Conservation (phyloP, 2,888 invertebrate genomes). For the Chrysina gloriosa region DNA sequence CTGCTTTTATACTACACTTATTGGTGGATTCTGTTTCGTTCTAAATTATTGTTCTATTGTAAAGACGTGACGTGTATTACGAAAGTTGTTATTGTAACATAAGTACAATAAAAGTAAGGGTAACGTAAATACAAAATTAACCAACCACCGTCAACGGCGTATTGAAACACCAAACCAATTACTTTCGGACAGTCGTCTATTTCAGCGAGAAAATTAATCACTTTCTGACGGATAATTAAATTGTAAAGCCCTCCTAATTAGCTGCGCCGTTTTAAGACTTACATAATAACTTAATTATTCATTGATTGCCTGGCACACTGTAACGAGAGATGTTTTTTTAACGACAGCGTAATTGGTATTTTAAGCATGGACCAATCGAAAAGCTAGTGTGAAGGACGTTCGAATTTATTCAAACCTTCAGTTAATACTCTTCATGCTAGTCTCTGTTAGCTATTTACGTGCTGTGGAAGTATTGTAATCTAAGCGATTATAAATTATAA, state of each 20-base stretch:
- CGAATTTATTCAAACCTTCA: constrained; percentile 6
- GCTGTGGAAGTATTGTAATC: neutral
- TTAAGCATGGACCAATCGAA: constrained; percentile 15
- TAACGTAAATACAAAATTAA: constrained; percentile 30
- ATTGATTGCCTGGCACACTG: constrained; percentile 34
- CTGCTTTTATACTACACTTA: too few species aligned
- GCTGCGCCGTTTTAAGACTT: constrained; percentile 43
- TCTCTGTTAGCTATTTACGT: neutral
- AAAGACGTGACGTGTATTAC: constrained; percentile 1
- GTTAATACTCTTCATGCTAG: neutral
- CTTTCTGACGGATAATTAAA: constrained; percentile 53
- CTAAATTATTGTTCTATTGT: constrained; percentile 4
- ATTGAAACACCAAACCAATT: constrained; percentile 40
- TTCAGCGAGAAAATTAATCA: constrained; percentile 51
- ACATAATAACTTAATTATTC: constrained; percentile 41
- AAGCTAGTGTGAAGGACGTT: constrained; percentile 6
- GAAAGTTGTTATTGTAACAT: neutral
- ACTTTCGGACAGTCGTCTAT: constrained; percentile 44
- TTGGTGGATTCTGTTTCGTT: neutral
- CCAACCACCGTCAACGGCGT: constrained; percentile 43
- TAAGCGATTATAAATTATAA: constrained; percentile 30
- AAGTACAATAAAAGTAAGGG: constrained; percentile 1
- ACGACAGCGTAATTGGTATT: constrained; percentile 29
- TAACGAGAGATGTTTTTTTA: constrained; percentile 35
- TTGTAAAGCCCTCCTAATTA: constrained; percentile 51